These are phyloP conservation scores for Sebastolobus altivelis DNA, from an alignment of 2,797 vertebrate genomes.

Conservation along the genomic window DNA sequence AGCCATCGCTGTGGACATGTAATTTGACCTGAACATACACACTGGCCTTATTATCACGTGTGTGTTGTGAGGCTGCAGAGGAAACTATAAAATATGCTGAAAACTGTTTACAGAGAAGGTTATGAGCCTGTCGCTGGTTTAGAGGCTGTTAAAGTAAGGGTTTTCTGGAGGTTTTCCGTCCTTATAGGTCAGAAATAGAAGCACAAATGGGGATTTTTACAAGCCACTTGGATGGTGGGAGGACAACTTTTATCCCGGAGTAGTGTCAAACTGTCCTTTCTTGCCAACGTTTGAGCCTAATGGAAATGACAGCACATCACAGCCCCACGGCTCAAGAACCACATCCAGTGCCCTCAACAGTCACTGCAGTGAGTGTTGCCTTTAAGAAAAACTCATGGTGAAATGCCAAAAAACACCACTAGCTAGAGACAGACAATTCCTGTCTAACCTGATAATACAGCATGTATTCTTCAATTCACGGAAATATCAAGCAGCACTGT, in stretches of 20 bases:
- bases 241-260: conserved; percentile 27
- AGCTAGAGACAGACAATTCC: conserved; percentile 23
- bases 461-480: neutral
- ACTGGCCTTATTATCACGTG: conserved; percentile 23
- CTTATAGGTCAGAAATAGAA: conserved; percentile 35
- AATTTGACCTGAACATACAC: conserved; percentile 32
- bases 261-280: conserved; percentile 62
- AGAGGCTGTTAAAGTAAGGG: neutral
- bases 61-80: neutral
- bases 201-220: conserved; percentile 34
- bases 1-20: conserved; percentile 7
- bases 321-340: conserved; percentile 25
- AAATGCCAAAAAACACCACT: conserved; percentile 2
- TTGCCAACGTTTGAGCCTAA: conserved; percentile 59
- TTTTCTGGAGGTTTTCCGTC: conserved; percentile 14
- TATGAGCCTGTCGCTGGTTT: neutral
- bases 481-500: conserved; percentile 29
- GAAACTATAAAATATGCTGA: conserved; percentile 12
- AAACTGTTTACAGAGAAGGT: conserved; percentile 24
- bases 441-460: conserved; percentile 16
- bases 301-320: conserved; percentile 68
- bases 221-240: conserved; percentile 7
- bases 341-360: neutral
- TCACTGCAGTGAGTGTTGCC: neutral
- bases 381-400: neutral